A percentile compares a stretch with the other conserved stretches of the same genome.
These are phyloP conservation scores for Ammospiza nelsoni DNA, from an alignment of 2,113 vertebrate species.

Conservation along the genomic window DNA sequence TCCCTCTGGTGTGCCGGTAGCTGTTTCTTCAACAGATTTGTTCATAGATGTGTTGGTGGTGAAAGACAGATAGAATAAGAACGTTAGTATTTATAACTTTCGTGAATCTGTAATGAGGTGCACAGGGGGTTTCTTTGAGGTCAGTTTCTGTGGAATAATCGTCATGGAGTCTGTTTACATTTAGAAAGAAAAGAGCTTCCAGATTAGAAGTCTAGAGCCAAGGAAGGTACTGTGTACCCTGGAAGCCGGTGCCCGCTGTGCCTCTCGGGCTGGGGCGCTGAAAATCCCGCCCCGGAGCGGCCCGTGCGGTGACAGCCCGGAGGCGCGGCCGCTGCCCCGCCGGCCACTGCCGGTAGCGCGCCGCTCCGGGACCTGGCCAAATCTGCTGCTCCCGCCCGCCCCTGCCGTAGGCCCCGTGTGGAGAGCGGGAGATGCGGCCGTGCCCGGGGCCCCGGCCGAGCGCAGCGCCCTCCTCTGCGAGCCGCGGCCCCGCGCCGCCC, in stretches of 20 bases:
- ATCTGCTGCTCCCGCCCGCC: no score
- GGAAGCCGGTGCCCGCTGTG: fast-evolving
- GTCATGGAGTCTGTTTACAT: neutral
- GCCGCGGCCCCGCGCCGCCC: neutral
- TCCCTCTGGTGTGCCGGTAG: neutral
- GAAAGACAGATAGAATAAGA: neutral
- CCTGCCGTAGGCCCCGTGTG: neutral
- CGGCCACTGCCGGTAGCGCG: neutral
- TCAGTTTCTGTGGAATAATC: neutral
- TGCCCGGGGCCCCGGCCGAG: no score
- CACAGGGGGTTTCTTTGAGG: neutral
- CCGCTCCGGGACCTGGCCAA: fast-evolving
- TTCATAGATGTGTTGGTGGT: neutral
- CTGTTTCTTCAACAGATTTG: neutral
- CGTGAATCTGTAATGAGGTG: neutral
- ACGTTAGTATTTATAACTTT: neutral
- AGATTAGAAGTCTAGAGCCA: neutral
- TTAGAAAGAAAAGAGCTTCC: neutral
- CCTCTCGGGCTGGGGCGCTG: neutral
- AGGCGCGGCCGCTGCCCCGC: fast-evolving
- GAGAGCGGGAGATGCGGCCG: neutral
- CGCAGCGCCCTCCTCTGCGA: neutral
- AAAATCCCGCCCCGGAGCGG: fast-evolving
- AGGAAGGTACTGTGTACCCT: no score
- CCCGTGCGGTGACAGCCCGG: neutral